Conservation (phyloP, 2,113 vertebrate species). For the Labeo catla region DNA sequence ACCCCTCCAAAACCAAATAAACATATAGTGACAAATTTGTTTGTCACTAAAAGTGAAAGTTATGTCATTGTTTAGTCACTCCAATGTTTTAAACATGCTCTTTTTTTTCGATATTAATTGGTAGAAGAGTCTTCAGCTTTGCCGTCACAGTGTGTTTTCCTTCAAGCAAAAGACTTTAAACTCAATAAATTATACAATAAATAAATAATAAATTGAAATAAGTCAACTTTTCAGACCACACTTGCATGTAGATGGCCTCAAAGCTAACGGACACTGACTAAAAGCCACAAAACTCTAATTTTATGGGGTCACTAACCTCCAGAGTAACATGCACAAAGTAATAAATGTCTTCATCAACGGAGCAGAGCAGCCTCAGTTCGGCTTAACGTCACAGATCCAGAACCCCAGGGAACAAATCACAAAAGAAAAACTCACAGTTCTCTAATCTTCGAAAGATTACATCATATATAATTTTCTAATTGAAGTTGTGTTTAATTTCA, state of each 20-base stretch:
- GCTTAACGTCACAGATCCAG: background rate
- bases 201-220: background rate
- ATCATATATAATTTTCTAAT: conserved; percentile 63
- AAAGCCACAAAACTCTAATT: background rate
- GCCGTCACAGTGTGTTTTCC: background rate
- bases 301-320: conserved; percentile 6
- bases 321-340: background rate
- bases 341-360: background rate
- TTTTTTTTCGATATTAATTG: background rate
- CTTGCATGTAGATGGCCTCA: background rate
- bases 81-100: background rate
- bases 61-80: background rate
- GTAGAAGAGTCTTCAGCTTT: too few relatives aligned
- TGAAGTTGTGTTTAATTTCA: conserved; percentile 58
- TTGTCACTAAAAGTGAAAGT: background rate
- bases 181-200: too few relatives aligned
- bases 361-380: background rate
- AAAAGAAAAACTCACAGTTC: conserved; percentile 25
- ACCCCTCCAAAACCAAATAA: conserved; percentile 24
- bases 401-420: conserved; percentile 46
- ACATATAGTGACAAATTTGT: too few relatives aligned
- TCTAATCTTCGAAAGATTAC: conserved; percentile 61
- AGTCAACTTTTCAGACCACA: background rate
- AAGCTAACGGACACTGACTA: background rate
- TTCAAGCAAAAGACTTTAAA: background rate